These are phyloP conservation scores for Drosophila eugracilis DNA, from an alignment of 1,140 invertebrate species.

Conservation along the genomic window DNA sequence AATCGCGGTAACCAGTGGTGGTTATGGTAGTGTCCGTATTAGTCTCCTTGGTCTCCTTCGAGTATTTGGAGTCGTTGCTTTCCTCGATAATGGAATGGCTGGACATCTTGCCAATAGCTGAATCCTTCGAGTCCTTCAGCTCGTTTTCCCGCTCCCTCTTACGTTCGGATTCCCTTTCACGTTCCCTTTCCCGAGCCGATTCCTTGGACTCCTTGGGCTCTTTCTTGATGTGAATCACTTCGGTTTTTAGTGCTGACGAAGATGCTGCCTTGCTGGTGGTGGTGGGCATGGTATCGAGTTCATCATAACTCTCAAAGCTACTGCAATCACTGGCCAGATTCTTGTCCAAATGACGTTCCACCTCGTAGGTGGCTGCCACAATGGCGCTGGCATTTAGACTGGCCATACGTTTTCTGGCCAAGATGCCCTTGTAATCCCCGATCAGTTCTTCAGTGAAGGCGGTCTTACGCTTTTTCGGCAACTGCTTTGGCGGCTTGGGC, in stretches of 20 bases:
- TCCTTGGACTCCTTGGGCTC: conserved; percentile 60
- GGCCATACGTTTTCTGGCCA: conserved; percentile 95
- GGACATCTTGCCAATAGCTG: conserved; percentile 84
- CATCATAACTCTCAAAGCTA: conserved; percentile 85
- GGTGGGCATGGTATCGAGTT: conserved; percentile 46
- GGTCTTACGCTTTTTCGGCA: conserved; percentile 85
- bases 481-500: conserved; percentile 62
- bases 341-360: conserved; percentile 85
- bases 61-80: conserved; percentile 85
- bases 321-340: conserved; percentile 84
- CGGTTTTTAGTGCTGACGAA: conserved; percentile 5
- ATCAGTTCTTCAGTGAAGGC: conserved; percentile 90
- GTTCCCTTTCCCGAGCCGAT: conserved; percentile 13
- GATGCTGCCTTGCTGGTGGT: neutral
- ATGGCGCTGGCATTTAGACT: conserved; percentile 97
- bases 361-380: conserved; percentile 95
- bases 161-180: conserved; percentile 16
- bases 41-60: conserved; percentile 87
- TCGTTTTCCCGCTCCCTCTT: conserved; percentile 30
- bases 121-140: conserved; percentile 37
- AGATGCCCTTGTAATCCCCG: conserved; percentile 92
- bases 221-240: conserved; percentile 60
- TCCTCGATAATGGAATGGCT: conserved; percentile 76
- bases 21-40: conserved; percentile 85
- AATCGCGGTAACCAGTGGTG: conserved; percentile 73